Percentiles rank a stretch among this genome's conserved stretches.
phyloP scores from a whole-genome alignment of 2,888 invertebrate species.

The Phyllotreta cruciferae region DNA sequence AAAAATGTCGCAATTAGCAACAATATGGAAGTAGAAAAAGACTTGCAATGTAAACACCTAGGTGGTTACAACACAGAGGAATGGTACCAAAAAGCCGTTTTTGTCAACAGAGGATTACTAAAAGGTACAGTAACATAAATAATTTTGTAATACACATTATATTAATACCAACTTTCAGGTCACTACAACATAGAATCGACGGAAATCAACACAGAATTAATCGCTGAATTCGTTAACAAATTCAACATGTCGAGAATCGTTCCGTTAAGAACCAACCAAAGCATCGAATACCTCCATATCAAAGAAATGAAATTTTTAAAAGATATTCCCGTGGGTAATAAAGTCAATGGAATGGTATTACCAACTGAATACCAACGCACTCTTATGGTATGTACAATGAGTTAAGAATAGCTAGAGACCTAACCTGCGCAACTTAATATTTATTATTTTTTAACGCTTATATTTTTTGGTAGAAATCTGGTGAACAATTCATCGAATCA shows the following conservation, averaged over 20 bases:
- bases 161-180: constrained; percentile 52
- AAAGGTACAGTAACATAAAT: no score
- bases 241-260: constrained; percentile 60
- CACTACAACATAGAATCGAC: constrained; percentile 58
- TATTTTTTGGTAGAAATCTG: neutral
- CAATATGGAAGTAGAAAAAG: constrained; percentile 42
- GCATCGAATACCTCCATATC: constrained; percentile 57
- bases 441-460: neutral
- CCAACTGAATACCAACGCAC: constrained; percentile 61
- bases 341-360: constrained; percentile 61
- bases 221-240: constrained; percentile 60
- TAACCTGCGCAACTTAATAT: no score
- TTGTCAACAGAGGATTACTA: constrained; percentile 57
- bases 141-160: no score
- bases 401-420: no score
- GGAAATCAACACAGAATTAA: constrained; percentile 58
- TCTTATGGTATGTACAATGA: constrained; percentile 62
- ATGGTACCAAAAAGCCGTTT: constrained; percentile 60
- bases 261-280: constrained; percentile 61
- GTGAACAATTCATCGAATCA: constrained; percentile 11
- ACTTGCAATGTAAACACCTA: constrained; percentile 54
- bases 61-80: constrained; percentile 57
- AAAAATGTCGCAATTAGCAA: constrained; percentile 50
- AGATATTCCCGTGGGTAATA: constrained; percentile 50
- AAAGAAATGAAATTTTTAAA: constrained; percentile 52